phyloP scores from a whole-genome alignment of 2,113 vertebrate species.

The Formicarius rufipectus region DNA sequence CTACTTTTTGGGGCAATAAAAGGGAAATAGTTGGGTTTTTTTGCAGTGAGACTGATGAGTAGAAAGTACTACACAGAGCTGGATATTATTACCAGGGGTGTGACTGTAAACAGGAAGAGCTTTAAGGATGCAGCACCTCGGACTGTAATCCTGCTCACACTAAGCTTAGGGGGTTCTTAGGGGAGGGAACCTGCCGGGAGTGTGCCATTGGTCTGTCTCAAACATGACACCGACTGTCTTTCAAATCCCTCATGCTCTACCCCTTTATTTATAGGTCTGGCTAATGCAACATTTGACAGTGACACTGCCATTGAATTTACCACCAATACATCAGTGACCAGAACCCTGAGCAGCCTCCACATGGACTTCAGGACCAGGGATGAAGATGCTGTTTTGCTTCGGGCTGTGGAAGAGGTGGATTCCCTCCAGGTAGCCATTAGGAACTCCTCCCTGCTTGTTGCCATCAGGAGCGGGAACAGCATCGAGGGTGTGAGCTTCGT shows the following conservation, averaged over 20 bases:
- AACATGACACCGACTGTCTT: background rate
- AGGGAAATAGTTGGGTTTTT: background rate
- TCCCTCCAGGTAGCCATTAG: conserved; percentile 81
- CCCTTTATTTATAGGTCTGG: conserved; percentile 78
- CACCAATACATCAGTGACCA: conserved; percentile 71
- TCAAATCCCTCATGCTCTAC: background rate
- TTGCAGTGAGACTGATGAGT: background rate
- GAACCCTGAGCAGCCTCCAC: conserved; percentile 74
- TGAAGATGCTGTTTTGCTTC: conserved; percentile 78
- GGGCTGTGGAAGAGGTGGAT: conserved; percentile 62
- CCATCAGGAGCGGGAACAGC: conserved; percentile 75
- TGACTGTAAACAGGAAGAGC: conserved; percentile 49
- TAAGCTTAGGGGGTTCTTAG: background rate
- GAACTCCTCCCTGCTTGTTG: conserved; percentile 81
- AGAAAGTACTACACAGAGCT: background rate
- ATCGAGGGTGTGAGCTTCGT: conserved; percentile 74
- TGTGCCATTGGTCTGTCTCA: background rate
- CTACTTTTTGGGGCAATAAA: background rate
- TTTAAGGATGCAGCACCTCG: conserved; percentile 21
- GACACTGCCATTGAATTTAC: conserved; percentile 71
- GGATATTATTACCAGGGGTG: background rate
- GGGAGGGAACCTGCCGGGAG: background rate
- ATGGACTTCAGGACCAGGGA: conserved; percentile 87
- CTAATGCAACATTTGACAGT: conserved; percentile 83
- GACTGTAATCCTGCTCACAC: conserved; percentile 39